Evolutionary conservation across 2,888 invertebrate genomes (phyloP), one percentile per base, ranked within the genome.

Genomic region (Ectropis crepuscularia): DNA sequence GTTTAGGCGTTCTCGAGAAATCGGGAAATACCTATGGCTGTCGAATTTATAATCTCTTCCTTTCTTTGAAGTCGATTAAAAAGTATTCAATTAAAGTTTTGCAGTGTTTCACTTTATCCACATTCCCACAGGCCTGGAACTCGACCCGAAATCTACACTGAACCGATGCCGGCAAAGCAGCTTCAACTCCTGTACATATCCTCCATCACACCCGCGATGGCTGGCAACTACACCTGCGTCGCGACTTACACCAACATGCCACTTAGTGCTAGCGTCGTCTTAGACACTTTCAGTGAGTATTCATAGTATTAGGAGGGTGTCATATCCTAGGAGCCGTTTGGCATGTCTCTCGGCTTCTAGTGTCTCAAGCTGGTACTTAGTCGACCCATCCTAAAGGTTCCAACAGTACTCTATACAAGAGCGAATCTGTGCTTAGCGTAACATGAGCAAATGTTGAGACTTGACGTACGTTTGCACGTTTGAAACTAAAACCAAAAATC

Each of bases 151-250:
- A 95, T 96, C 91, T 95, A 95, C 85, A 95, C 96, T 61, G 96
- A 96, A 78, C 88, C 93, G 65, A 88, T 95, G 83, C 93, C 94
- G 58, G 94, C 94, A 46, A 95, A 95, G 78, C 91, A 93, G 61
- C 94, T 95, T 71, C 92, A 96, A 73, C 94, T 95, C 61, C 94
- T 98, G 65, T 95, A 97, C 84, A 96, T 97, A 82, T 94, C 95
- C 54, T 95, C 95, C 43, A 93, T 97, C 74, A 94, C 95, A 46
- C 95, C 96, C 70, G 94, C 95, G 61, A 96, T 97, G 93, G 96
- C 95, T 43, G 98, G 98, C 63, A 94, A 92, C 74, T 98, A 98
- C 89, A 96, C 95, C 67, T 98, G 98, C 81, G 94, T 94, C 38
- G 97, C 96, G n/a, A 95, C 94, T 65, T 98, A 97, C 87, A 96